Conservation (phyloP, 1,140 invertebrate genomes). For the Ceratosolen fusciceps region DNA sequence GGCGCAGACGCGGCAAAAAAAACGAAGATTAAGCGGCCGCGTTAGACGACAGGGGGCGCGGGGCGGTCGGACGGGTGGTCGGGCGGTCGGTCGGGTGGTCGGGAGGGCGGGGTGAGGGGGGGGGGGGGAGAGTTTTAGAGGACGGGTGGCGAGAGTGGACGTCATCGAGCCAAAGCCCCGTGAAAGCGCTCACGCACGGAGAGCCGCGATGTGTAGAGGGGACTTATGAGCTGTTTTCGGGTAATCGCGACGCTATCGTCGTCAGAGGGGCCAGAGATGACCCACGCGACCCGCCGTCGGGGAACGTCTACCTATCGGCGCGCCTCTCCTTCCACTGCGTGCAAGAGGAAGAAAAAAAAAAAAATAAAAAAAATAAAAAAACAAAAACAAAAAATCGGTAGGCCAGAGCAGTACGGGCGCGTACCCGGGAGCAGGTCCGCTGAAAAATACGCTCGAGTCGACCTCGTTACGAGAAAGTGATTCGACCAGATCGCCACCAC, state of each 20-base stretch:
- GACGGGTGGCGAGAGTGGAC: no score
- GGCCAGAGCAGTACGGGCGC: neutral
- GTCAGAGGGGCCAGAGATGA: slow-evolving; percentile 14
- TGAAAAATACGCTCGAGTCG: slow-evolving; percentile 42
- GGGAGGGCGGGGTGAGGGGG: neutral
- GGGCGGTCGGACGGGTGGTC: neutral
- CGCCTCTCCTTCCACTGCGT: neutral
- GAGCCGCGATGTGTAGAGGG: neutral
- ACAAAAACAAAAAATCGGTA: neutral
- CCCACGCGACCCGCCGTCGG: slow-evolving; percentile 1
- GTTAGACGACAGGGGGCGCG: neutral
- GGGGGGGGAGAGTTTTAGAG: neutral
- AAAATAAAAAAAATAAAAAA: no score
- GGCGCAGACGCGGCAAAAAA: neutral
- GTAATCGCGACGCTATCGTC: neutral
- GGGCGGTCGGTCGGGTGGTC: no score
- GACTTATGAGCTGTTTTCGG: neutral
- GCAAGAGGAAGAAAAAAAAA: no score
- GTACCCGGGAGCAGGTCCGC: neutral
- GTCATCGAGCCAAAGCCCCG: neutral
- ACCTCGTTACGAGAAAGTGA: slow-evolving; percentile 43
- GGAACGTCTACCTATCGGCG: neutral
- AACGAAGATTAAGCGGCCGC: neutral
- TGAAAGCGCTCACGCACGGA: neutral
- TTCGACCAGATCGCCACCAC: slow-evolving; percentile 24